These are phyloP conservation scores for Contarinia nasturtii DNA, from an alignment of 1,140 invertebrate genomes.

Conservation along the genomic window DNA sequence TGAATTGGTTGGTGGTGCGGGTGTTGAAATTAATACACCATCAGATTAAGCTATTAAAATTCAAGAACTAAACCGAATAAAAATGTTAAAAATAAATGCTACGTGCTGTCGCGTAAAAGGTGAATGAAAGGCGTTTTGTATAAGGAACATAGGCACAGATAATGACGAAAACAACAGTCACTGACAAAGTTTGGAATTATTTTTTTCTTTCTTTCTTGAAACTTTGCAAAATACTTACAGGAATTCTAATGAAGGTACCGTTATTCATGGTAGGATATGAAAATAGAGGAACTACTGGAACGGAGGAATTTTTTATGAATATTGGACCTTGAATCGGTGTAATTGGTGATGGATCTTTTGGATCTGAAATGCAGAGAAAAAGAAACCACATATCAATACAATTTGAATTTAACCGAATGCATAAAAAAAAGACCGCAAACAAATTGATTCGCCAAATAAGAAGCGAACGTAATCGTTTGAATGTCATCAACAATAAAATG, in stretches of 20 bases:
- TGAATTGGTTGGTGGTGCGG: too few relatives aligned
- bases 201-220: too few relatives aligned
- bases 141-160: not conserved
- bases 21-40: too few relatives aligned
- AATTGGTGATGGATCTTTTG: slow-evolving; percentile 27
- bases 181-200: too few relatives aligned
- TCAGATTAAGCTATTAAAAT: too few relatives aligned
- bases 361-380: not conserved
- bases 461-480: not conserved
- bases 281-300: slow-evolving; percentile 68
- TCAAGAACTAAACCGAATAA: too few relatives aligned
- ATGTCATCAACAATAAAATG: not conserved
- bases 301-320: slow-evolving; percentile 53
- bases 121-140: too few relatives aligned
- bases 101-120: too few relatives aligned
- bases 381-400: not conserved
- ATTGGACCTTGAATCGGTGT: slow-evolving; percentile 68
- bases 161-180: too few relatives aligned
- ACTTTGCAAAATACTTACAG: too few relatives aligned
- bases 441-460: not conserved
- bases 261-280: slow-evolving; percentile 65
- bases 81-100: too few relatives aligned
- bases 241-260: slow-evolving; percentile 67
- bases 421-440: not conserved
- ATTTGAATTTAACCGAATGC: not conserved